phyloP scores from a whole-genome alignment of 2,888 invertebrate genomes.

The Orchesellides sinensis region DNA sequence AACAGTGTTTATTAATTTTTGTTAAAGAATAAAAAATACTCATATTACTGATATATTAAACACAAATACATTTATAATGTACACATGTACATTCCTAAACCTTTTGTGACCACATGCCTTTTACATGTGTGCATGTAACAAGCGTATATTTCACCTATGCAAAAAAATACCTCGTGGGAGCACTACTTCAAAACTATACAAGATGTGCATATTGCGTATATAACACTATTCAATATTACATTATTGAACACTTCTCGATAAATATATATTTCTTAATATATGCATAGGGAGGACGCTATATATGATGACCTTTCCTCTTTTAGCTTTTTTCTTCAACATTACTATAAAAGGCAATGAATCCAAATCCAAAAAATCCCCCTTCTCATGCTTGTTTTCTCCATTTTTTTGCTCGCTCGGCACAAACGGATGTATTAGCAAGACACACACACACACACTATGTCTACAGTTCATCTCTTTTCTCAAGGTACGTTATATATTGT shows the following conservation, averaged over 20 bases:
- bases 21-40: neutral
- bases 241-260: neutral
- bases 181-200: neutral
- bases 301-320: constrained; percentile 65
- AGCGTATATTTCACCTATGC: too few species aligned
- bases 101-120: neutral
- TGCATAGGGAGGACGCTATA: constrained; percentile 53
- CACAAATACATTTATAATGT: neutral
- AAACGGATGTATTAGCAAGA: neutral
- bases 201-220: neutral
- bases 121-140: neutral
- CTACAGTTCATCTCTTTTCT: constrained; percentile 12
- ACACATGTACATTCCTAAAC: neutral
- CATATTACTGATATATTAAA: neutral
- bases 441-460: neutral
- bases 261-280: constrained; percentile 14
- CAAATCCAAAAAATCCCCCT: constrained; percentile 63
- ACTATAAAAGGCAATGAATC: constrained; percentile 61
- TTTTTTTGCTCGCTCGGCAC: constrained; percentile 16
- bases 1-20: neutral
- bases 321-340: constrained; percentile 63
- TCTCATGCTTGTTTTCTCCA: constrained; percentile 57
- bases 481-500: constrained; percentile 41
- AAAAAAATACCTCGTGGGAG: constrained; percentile 19
- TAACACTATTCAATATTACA: neutral